These are phyloP conservation scores for Eretmocerus hayati DNA, from an alignment of 2,888 invertebrate species.

Conservation along the genomic window DNA sequence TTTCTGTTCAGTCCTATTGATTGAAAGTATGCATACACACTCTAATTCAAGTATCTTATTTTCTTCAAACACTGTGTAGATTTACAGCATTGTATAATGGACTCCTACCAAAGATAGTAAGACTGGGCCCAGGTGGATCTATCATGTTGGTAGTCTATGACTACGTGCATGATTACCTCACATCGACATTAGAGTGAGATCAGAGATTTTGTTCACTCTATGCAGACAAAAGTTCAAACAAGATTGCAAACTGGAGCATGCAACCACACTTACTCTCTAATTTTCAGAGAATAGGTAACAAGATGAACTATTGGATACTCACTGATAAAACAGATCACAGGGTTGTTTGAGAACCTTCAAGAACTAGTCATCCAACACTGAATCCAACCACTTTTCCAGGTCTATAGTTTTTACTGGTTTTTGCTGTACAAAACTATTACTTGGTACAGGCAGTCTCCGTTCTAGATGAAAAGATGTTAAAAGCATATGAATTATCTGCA, in stretches of 20 bases:
- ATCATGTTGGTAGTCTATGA: slow-evolving; percentile 93
- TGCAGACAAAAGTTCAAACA: no score
- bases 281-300: no score
- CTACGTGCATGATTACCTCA: slow-evolving; percentile 70
- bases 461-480: no score
- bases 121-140: slow-evolving; percentile 90
- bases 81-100: slow-evolving; percentile 87
- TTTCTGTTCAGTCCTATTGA: no score
- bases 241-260: no score
- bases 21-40: no score
- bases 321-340: no score
- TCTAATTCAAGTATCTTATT: slow-evolving; percentile 2
- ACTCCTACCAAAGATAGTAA: slow-evolving; percentile 79
- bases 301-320: no score
- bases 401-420: slow-evolving; percentile 33
- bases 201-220: slow-evolving; percentile 4
- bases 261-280: no score
- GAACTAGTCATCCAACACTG: slow-evolving; percentile 34
- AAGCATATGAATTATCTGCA: no score
- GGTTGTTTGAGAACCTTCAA: no score
- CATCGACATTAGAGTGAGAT: slow-evolving; percentile 15
- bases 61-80: slow-evolving; percentile 48
- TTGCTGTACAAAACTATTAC: neutral
- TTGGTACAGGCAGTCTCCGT: slow-evolving; percentile 3
- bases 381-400: slow-evolving; percentile 41